phyloP scores from a whole-genome alignment of 1,140 invertebrate species.

The Cyclina sinensis region DNA sequence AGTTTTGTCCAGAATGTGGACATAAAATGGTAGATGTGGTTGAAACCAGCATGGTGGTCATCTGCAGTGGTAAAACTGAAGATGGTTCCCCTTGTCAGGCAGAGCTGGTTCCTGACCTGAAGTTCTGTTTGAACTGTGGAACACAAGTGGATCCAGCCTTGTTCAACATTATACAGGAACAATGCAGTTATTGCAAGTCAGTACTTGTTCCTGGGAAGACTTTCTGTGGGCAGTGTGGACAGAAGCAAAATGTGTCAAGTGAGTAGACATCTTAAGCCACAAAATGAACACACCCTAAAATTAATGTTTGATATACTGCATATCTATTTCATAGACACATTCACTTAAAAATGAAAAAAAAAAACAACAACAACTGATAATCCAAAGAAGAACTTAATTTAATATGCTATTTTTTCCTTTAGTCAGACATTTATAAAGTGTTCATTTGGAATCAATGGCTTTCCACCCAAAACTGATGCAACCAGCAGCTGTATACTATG shows the following conservation, averaged over 20 bases:
- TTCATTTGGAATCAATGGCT: too few relatives aligned
- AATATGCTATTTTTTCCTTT: neutral
- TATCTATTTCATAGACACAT: neutral
- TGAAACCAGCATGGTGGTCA: neutral
- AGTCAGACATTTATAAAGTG: too few relatives aligned
- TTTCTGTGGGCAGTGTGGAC: neutral
- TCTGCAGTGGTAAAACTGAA: neutral
- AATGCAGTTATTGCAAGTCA: neutral
- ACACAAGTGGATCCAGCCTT: neutral
- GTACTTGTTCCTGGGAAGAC: neutral
- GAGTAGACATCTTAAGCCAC: too few relatives aligned
- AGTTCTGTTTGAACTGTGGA: constrained; percentile 3
- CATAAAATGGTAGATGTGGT: neutral
- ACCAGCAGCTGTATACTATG: too few relatives aligned
- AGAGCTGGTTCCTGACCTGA: neutral
- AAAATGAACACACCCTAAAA: too few relatives aligned
- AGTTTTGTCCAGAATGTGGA: neutral
- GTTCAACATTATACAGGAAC: neutral
- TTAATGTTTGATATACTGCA: neutral
- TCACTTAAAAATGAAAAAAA: neutral
- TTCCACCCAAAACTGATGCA: too few relatives aligned
- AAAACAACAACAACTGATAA: neutral
- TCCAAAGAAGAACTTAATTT: neutral
- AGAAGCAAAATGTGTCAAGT: neutral
- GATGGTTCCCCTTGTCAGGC: neutral